These are phyloP conservation scores for Cepaea nemoralis DNA, from an alignment of 1,140 invertebrate genomes.

Conservation along the genomic window DNA sequence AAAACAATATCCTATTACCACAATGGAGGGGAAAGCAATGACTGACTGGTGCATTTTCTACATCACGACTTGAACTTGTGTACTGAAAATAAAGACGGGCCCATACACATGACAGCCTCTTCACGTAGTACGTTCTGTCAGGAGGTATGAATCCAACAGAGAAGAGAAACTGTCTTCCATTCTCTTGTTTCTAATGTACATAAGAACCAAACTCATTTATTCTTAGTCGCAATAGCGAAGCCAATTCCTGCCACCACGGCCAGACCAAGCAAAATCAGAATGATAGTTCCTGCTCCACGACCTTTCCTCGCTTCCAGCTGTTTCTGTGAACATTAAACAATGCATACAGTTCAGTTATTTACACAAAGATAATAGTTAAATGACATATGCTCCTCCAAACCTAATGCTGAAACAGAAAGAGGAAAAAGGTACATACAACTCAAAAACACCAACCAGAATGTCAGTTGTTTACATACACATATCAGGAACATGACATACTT, in stretches of 20 bases:
- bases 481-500: too few species aligned
- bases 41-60: background rate
- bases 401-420: too few species aligned
- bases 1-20: background rate
- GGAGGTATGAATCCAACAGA: background rate
- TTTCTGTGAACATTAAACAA: constrained; percentile 29
- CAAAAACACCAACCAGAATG: too few species aligned
- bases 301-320: constrained; percentile 36
- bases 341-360: background rate
- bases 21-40: background rate
- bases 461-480: too few species aligned
- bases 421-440: too few species aligned
- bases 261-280: constrained; percentile 25
- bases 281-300: constrained; percentile 9
- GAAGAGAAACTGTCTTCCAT: constrained; percentile 4
- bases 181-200: background rate
- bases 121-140: background rate
- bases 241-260: constrained; percentile 38
- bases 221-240: constrained; percentile 30
- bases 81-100: background rate
- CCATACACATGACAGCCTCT: background rate
- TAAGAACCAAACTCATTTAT: constrained; percentile 40
- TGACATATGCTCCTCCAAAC: too few species aligned
- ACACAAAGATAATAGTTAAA: background rate
- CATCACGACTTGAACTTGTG: too few species aligned